Evolutionary conservation across 2,888 invertebrate genomes (phyloP).

Genomic region (Drosophila merina): DNA sequence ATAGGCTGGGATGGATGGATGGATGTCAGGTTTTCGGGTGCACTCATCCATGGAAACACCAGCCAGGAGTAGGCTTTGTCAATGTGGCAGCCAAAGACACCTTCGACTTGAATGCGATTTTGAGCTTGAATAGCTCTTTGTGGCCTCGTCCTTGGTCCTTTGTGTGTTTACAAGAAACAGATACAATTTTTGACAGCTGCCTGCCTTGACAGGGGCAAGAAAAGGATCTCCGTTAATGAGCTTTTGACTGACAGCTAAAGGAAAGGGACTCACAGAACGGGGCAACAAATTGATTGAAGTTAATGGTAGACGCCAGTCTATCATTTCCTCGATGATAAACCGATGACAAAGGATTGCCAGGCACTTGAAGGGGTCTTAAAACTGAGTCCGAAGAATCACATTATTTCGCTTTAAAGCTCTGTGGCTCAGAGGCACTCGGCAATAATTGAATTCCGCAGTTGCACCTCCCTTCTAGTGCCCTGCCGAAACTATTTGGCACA

Average conservation of each 20-base stretch:
- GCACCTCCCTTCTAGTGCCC: slow-evolving; percentile 33
- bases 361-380: neutral
- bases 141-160: slow-evolving; percentile 48
- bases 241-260: slow-evolving; percentile 38
- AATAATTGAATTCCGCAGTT: slow-evolving; percentile 57
- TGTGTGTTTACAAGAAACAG: neutral
- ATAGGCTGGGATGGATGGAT: slow-evolving; percentile 30
- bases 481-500: slow-evolving; percentile 42
- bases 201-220: slow-evolving; percentile 29
- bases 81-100: slow-evolving; percentile 37
- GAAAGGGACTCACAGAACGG: slow-evolving; percentile 23
- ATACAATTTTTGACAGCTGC: slow-evolving; percentile 56
- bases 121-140: slow-evolving; percentile 58
- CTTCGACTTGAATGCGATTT: slow-evolving; percentile 37
- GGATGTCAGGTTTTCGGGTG: slow-evolving; percentile 34
- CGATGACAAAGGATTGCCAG: slow-evolving; percentile 11
- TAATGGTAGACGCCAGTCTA: slow-evolving; percentile 6
- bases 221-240: slow-evolving; percentile 55
- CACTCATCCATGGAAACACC: slow-evolving; percentile 51
- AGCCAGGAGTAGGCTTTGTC: slow-evolving; percentile 38
- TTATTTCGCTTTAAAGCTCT: slow-evolving; percentile 18
- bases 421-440: slow-evolving; percentile 36
- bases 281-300: slow-evolving; percentile 44
- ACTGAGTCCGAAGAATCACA: too few relatives aligned
- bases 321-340: slow-evolving; percentile 8